A percentile compares a stretch with the other conserved stretches of the same genome.
Conservation (phyloP, 2,113 vertebrate species). For the Nesogale talazaci region DNA sequence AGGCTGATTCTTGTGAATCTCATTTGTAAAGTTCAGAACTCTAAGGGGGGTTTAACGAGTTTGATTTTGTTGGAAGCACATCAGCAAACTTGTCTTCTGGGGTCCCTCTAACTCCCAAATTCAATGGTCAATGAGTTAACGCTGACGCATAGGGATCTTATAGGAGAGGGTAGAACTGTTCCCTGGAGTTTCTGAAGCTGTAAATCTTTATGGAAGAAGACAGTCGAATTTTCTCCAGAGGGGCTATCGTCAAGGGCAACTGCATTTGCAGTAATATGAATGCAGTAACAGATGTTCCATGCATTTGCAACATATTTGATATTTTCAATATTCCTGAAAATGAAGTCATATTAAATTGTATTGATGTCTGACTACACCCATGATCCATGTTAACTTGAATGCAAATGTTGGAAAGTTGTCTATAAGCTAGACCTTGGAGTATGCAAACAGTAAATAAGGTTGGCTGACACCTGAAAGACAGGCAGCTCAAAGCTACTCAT, state of each 20-base stretch:
- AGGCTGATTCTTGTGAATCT: too few species aligned
- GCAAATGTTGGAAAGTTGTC: not conserved
- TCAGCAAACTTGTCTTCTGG: too few species aligned
- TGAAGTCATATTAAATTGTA: not conserved
- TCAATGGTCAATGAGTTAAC: too few species aligned
- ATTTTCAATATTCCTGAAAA: constrained; percentile 26
- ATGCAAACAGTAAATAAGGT: not conserved
- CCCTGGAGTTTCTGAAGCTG: too few species aligned
- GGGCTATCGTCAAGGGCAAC: not conserved
- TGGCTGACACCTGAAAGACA: not conserved
- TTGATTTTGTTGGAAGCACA: too few species aligned
- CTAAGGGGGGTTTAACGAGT: too few species aligned
- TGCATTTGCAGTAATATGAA: not conserved
- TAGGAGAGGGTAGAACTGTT: too few species aligned
- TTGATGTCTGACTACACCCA: not conserved
- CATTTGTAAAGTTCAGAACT: too few species aligned
- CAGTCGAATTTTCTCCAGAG: too few species aligned
- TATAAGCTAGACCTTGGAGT: not conserved
- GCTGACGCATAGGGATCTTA: too few species aligned
- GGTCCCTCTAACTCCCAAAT: too few species aligned
- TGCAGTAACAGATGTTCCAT: not conserved
- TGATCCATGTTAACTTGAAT: not conserved
- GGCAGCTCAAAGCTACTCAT: not conserved
- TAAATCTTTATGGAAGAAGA: too few species aligned
- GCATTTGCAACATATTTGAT: not conserved